A percentile compares a stretch with the other conserved stretches of the same genome.
phyloP scores from a whole-genome alignment of 2,113 vertebrate species.

The Oceanodroma tethys region DNA sequence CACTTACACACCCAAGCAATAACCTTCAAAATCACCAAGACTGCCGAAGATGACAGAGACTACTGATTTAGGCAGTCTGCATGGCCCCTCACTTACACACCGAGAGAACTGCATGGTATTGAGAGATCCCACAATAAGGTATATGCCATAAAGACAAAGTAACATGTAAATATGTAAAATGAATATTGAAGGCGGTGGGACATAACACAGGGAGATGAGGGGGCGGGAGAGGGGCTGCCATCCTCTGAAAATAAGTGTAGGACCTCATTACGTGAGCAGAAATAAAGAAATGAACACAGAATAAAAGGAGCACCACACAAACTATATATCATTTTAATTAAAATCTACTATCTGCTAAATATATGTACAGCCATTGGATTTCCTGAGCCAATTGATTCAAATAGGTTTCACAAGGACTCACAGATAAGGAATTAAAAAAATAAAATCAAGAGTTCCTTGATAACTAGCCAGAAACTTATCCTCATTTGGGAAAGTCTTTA shows the following conservation, averaged over 20 bases:
- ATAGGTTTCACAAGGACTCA: slow-evolving; percentile 31
- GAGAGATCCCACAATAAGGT: neutral
- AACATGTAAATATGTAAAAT: neutral
- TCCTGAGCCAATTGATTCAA: slow-evolving; percentile 30
- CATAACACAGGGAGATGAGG: neutral
- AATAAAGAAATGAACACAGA: slow-evolving; percentile 38
- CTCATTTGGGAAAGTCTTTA: slow-evolving; percentile 36
- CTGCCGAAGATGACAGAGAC: neutral
- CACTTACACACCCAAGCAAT: neutral
- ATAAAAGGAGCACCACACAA: slow-evolving; percentile 28
- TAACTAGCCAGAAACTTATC: slow-evolving; percentile 43
- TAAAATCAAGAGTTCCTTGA: slow-evolving; percentile 37
- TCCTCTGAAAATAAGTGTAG: slow-evolving; percentile 1
- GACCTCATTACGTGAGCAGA: slow-evolving; percentile 13
- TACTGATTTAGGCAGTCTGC: neutral
- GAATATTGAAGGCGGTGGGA: neutral
- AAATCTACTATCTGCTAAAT: slow-evolving; percentile 60
- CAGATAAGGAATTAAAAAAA: slow-evolving; percentile 58
- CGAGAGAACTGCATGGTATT: neutral
- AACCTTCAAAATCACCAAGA: neutral
- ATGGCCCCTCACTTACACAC: neutral
- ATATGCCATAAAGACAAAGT: neutral
- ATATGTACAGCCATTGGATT: slow-evolving; percentile 42
- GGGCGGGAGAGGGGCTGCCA: neutral
- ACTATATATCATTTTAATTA: slow-evolving; percentile 60